Percentiles rank a stretch among this genome's conserved stretches.
Conservation (phyloP, 2,797 vertebrate genomes). For the Enteromius thamalakanensis region DNA sequence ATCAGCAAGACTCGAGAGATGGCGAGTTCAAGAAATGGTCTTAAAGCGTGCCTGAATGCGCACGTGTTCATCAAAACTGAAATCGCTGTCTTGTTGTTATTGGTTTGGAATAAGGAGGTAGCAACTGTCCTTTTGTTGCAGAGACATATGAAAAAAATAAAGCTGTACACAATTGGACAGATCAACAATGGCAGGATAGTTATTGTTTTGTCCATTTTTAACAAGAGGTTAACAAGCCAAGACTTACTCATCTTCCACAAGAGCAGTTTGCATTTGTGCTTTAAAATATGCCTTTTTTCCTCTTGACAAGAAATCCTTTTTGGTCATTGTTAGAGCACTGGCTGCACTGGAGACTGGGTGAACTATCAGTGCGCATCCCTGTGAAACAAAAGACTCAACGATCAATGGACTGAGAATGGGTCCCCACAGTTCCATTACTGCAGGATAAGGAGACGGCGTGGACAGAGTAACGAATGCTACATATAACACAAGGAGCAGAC, state of each 20-base stretch:
- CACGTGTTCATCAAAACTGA: neutral
- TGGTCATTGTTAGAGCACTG: conserved; percentile 21
- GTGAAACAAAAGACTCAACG: conserved; percentile 12
- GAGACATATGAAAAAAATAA: conserved; percentile 10
- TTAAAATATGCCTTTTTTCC: conserved; percentile 1
- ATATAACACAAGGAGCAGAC: conserved; percentile 30
- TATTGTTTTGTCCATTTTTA: conserved; percentile 2
- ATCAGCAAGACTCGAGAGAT: conserved; percentile 31
- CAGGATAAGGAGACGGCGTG: conserved; percentile 41
- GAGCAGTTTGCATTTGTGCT: neutral
- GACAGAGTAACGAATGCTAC: conserved; percentile 38
- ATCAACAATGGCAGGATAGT: neutral
- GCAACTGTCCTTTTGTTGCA: conserved; percentile 20
- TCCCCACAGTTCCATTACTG: conserved; percentile 43
- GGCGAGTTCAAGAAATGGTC: conserved; percentile 15
- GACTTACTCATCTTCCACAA: neutral
- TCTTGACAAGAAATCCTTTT: conserved; percentile 21
- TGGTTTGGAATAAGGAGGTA: neutral
- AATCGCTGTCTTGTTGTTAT: conserved; percentile 3
- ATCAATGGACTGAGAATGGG: conserved; percentile 32
- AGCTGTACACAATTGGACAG: conserved; percentile 3
- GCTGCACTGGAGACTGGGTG: conserved; percentile 15
- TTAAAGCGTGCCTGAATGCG: neutral
- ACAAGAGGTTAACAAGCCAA: neutral
- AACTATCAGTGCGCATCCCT: conserved; percentile 32